Evolutionary conservation across 2,797 vertebrate genomes (phyloP).

Genomic region (Lepus townsendii): DNA sequence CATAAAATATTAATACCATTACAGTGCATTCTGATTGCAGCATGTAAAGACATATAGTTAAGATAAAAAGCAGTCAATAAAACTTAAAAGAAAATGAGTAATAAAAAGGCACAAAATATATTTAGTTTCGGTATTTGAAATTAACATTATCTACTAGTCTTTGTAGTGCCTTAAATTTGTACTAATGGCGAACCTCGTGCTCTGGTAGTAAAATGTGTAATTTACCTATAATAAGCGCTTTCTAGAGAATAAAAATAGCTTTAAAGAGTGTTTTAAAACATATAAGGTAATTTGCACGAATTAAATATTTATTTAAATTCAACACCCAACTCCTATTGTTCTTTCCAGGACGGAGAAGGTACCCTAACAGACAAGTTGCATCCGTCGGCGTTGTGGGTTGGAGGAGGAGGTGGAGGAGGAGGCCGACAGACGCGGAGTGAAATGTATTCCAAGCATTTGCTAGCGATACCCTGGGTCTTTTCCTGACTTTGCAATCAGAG

Average conservation of each 20-base stretch:
- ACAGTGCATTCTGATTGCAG: constrained; percentile 85
- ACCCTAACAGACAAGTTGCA: constrained; percentile 23
- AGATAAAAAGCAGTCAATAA: constrained; percentile 90
- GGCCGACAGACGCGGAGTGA: constrained; percentile 37
- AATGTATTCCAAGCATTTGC: constrained; percentile 48
- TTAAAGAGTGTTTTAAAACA: constrained; percentile 87
- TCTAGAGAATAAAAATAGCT: constrained; percentile 85
- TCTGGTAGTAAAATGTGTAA: constrained; percentile 87
- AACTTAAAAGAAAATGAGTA: constrained; percentile 88
- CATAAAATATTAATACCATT: constrained; percentile 97
- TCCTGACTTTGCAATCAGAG: constrained; percentile 58
- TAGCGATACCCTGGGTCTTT: constrained; percentile 40
- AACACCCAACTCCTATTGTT: constrained; percentile 82
- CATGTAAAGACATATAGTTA: constrained; percentile 89
- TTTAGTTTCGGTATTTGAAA: constrained; percentile 89
- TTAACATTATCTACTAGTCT: constrained; percentile 89
- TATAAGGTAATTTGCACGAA: constrained; percentile 83
- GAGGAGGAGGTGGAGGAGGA: constrained; percentile 6
- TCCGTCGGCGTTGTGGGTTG: not conserved
- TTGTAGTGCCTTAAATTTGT: constrained; percentile 88
- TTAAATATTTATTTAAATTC: constrained; percentile 87
- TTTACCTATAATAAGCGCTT: constrained; percentile 88
- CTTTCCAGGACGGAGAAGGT: constrained; percentile 58
- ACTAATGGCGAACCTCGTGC: constrained; percentile 86
- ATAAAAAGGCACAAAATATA: constrained; percentile 89